Evolutionary conservation across 2,113 vertebrate species (phyloP).

Genomic region (Aepyceros melampus): DNA sequence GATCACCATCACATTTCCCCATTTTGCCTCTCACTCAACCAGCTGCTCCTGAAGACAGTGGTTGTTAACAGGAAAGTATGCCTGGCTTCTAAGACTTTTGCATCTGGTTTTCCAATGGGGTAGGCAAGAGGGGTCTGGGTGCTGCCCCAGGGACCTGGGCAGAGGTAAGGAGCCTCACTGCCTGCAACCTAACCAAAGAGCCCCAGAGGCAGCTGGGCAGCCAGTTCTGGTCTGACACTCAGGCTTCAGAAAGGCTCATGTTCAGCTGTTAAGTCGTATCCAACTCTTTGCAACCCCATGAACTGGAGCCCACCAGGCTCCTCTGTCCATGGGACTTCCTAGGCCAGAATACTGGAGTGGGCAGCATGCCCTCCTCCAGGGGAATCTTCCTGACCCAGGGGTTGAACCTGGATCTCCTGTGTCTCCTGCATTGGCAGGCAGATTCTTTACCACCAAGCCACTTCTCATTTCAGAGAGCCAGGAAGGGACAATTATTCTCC

Average conservation of each 20-base stretch:
- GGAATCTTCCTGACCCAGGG: background rate
- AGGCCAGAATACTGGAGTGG: background rate
- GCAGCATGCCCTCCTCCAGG: background rate
- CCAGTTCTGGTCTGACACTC: background rate
- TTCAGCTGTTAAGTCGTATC: background rate
- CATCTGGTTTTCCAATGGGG: background rate
- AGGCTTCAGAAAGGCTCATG: accelerated
- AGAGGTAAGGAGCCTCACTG: background rate
- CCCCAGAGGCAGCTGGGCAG: background rate
- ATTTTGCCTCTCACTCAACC: background rate
- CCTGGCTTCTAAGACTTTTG: background rate
- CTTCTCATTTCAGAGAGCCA: background rate
- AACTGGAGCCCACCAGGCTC: background rate
- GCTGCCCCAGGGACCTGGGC: background rate
- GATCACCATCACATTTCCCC: background rate
- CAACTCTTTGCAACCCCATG: background rate
- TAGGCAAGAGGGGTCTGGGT: background rate
- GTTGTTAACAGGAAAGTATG: background rate
- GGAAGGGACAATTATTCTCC: background rate
- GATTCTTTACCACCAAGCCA: background rate
- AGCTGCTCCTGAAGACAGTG: background rate
- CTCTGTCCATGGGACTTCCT: background rate
- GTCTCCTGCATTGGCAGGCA: background rate
- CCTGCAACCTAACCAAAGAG: background rate
- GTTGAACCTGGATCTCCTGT: background rate